Conservation (phyloP, 2,888 invertebrate genomes). For the Polia nebulosa region DNA sequence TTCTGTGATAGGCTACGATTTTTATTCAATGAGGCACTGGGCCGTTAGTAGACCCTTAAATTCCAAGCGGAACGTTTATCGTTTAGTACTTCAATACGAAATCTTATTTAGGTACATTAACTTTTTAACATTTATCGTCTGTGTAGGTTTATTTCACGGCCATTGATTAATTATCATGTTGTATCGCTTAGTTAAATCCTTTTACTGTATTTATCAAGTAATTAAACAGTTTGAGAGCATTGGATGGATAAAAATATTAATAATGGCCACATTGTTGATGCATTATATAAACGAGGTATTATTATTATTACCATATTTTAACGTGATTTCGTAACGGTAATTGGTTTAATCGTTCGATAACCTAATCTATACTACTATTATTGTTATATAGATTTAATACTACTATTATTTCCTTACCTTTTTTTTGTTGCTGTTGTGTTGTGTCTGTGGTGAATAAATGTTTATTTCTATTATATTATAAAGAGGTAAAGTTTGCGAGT, state of each 20-base stretch:
- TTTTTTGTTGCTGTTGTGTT: no score
- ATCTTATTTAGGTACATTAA: constrained; percentile 12
- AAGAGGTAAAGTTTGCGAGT: no score
- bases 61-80: not conserved
- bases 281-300: not conserved
- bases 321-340: constrained; percentile 6
- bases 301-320: not conserved
- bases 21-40: no score
- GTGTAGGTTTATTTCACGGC: constrained; percentile 1
- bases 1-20: no score
- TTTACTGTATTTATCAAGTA: constrained; percentile 31
- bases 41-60: no score
- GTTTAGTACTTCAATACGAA: not conserved
- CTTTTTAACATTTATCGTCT: constrained; percentile 5
- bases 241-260: constrained; percentile 3
- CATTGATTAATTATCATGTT: constrained; percentile 4
- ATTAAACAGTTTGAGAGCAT: constrained; percentile 9
- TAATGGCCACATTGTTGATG: constrained; percentile 5
- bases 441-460: no score
- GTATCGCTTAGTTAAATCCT: constrained; percentile 1
- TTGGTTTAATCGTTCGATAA: constrained; percentile 6
- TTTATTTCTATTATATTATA: no score
- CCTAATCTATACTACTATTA: no score
- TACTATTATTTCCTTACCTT: no score
- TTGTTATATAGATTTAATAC: no score